A percentile compares a stretch with the other conserved stretches of the same genome.
These are phyloP conservation scores for Eupsilia transversa DNA, from an alignment of 2,888 invertebrate genomes.

Conservation along the genomic window DNA sequence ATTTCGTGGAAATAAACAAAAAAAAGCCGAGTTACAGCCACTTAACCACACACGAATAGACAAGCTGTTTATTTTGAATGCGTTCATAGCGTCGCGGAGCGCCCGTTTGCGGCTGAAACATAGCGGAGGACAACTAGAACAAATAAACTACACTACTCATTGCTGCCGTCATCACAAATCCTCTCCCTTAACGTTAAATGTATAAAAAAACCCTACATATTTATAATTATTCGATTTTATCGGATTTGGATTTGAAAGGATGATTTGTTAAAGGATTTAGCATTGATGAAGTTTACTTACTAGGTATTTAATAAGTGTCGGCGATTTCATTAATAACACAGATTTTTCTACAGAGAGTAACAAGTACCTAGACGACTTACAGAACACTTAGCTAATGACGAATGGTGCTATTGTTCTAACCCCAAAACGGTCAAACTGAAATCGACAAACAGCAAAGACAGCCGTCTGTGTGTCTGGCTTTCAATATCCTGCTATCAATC, in stretches of 20 bases:
- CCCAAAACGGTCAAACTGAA: background rate
- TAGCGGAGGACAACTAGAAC: constrained; percentile 58
- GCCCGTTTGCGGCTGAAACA: constrained; percentile 46
- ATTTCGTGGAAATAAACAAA: constrained; percentile 77
- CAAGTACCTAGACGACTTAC: too few relatives aligned
- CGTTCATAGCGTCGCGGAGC: constrained; percentile 69
- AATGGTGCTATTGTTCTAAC: background rate
- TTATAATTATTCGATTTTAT: too few relatives aligned
- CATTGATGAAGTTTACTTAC: background rate
- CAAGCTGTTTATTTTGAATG: constrained; percentile 82
- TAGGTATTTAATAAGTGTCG: background rate
- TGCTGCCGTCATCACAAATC: constrained; percentile 34
- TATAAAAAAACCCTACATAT: background rate
- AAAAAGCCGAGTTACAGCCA: constrained; percentile 75
- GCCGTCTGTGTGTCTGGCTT: background rate
- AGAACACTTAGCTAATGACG: background rate
- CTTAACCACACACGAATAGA: constrained; percentile 79
- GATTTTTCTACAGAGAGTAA: background rate
- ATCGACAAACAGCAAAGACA: background rate
- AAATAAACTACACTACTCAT: constrained; percentile 58
- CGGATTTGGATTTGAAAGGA: background rate
- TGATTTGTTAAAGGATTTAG: background rate
- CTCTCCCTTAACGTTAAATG: background rate
- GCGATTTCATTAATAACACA: background rate
- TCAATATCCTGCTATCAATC: background rate